phyloP scores from a whole-genome alignment of 92 coral and sea anemone species.

The Umimayanthus chanpuru region DNA sequence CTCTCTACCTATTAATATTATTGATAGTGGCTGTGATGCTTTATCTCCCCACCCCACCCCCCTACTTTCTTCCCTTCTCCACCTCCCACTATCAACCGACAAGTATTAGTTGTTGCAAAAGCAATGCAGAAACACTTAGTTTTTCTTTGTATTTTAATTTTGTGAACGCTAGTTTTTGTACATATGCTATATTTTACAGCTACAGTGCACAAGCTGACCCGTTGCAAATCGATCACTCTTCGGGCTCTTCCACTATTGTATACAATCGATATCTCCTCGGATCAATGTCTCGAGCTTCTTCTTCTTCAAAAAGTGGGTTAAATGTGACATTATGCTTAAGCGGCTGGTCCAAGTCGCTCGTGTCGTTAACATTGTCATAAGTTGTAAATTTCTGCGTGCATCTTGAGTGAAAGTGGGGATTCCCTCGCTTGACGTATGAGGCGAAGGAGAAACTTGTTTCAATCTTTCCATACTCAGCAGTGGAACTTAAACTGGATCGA shows the following conservation, averaged over 20 bases:
- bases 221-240: constrained; percentile 28
- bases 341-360: constrained; percentile 51
- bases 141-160: background rate
- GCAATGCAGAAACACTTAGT: background rate
- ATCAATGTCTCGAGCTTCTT: constrained; percentile 46
- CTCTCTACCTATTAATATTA: too few relatives aligned
- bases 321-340: constrained; percentile 70
- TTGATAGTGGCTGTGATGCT: too few relatives aligned
- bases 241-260: constrained; percentile 79
- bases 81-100: background rate
- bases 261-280: constrained; percentile 65
- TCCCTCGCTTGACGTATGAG: constrained; percentile 73
- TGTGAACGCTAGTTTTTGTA: background rate
- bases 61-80: background rate
- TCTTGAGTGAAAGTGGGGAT: constrained; percentile 64
- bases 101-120: too few relatives aligned
- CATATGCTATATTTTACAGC: background rate
- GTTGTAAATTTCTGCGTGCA: constrained; percentile 61
- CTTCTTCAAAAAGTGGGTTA: constrained; percentile 83
- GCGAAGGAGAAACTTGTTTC: constrained; percentile 84
- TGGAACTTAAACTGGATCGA: constrained; percentile 16
- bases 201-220: background rate
- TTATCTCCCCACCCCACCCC: background rate
- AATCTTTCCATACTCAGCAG: constrained; percentile 33
- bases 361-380: constrained; percentile 39